Evolutionary conservation across 2,113 vertebrate genomes (phyloP).

Genomic region (Rostratula benghalensis): DNA sequence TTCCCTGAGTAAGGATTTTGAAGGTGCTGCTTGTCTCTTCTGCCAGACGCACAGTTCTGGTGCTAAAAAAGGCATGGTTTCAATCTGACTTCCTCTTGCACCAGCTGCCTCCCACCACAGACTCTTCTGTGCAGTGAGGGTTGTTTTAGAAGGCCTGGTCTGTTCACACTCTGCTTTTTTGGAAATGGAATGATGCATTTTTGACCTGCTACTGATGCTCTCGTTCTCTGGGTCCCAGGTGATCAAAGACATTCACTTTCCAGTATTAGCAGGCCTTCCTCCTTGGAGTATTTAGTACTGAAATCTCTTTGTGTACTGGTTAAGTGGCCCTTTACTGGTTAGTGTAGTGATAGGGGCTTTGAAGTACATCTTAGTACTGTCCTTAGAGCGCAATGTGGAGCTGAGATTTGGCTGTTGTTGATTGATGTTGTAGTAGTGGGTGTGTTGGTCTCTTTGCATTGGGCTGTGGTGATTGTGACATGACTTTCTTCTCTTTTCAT

Average conservation of each 20-base stretch:
- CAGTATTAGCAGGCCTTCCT: background rate
- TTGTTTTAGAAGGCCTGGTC: background rate
- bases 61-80: background rate
- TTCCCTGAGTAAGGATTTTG: background rate
- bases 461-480: background rate
- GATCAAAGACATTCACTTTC: background rate
- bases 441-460: background rate
- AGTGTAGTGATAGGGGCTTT: background rate
- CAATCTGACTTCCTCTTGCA: background rate
- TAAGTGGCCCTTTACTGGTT: background rate
- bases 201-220: background rate
- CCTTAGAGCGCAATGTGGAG: fast-evolving
- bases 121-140: fast-evolving
- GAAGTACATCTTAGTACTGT: background rate
- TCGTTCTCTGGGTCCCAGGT: fast-evolving
- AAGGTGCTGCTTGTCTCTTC: background rate
- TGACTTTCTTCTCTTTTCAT: background rate
- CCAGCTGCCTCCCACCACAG: background rate
- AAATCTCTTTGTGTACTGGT: background rate
- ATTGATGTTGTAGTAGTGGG: background rate
- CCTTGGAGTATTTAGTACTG: background rate
- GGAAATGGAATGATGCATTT: fast-evolving
- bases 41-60: background rate
- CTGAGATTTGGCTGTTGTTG: background rate
- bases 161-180: background rate